Base-by-base conservation (phyloP, 2,888 invertebrate genomes). In the Orgyia antiqua region DNA sequence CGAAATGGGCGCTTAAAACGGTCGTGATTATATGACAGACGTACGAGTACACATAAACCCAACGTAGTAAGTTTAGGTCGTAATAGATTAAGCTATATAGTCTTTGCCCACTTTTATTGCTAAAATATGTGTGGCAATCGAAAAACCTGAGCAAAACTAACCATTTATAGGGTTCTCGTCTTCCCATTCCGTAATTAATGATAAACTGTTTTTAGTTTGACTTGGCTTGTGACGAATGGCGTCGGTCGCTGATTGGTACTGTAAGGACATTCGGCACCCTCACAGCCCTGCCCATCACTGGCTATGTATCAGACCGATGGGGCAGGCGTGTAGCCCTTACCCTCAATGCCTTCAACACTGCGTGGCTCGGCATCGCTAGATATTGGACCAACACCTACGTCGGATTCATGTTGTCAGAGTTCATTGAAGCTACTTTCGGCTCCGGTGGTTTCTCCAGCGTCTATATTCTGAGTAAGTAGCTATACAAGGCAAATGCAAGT, bases 231-330 rank as follows among this genome's bases (percentile, higher is more conserved):
- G 87, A 89, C 11, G 86, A 79, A 82, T 93, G 93, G 93, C 90
- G 89, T 42, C 76, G 93, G 11, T 87, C 92, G 0, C 57, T 93
- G 34, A 90, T 93, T 19, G 93, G 93, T 1, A 91, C 93, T 1
- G 70, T 91, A 2, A 89, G 92, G 41, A 92, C 89, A 27, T 53
- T 90, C 18, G 93, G 93, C 8, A 90, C 90, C 32, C 87, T 92
- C 50, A 67, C 89, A 24, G 91, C 91, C 0, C 77, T 92, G 34
- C 90, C 91, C 1, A 71, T 92, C 33, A 88, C 90, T 1, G 93
- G 93, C 19, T 87, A 87, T 45, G 64, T 93, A 19, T 93, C 93
- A 0, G 93, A 93, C 72, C 90, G 88, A 86, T 93, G 86, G 73
- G 92, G 92, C 1, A 79, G 92, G 24, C 84, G 89, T 37, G 77